Evolutionary conservation across 2,797 vertebrate species (phyloP).

Genomic region (Chromobotia macracanthus): DNA sequence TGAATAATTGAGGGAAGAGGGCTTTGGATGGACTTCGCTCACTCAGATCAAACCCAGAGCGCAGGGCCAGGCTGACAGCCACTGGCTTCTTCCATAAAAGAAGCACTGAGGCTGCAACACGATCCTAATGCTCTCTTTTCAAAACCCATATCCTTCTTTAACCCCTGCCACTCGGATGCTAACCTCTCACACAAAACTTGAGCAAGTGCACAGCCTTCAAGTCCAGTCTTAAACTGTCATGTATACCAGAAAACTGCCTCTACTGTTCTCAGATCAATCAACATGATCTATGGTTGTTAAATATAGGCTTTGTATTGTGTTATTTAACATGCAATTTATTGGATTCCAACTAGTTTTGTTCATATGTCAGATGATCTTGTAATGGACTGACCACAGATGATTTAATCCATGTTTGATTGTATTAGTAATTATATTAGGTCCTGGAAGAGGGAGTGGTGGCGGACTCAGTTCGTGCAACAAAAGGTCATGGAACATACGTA

Average conservation of each 20-base stretch:
- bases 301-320: neutral
- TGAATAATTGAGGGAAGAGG: slow-evolving; percentile 42
- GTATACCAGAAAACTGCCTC: neutral
- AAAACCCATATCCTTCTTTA: slow-evolving; percentile 54
- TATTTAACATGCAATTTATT: neutral
- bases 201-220: neutral
- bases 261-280: neutral
- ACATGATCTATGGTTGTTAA: neutral
- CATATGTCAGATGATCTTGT: neutral
- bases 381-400: neutral
- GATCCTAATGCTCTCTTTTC: slow-evolving; percentile 67
- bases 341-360: neutral
- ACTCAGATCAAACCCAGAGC: slow-evolving; percentile 65
- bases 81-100: slow-evolving; percentile 64
- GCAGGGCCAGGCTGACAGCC: slow-evolving; percentile 64
- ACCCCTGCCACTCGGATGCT: slow-evolving; percentile 32
- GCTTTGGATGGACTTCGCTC: slow-evolving; percentile 48
- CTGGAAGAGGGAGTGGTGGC: slow-evolving; percentile 10
- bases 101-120: slow-evolving; percentile 70
- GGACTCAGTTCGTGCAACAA: neutral
- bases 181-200: slow-evolving; percentile 41
- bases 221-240: slow-evolving; percentile 7
- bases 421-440: neutral
- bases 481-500: slow-evolving; percentile 2
- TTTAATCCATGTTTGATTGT: neutral